Conservation (phyloP, 2,113 vertebrate genomes). For the Oncorhynchus gorbuscha region DNA sequence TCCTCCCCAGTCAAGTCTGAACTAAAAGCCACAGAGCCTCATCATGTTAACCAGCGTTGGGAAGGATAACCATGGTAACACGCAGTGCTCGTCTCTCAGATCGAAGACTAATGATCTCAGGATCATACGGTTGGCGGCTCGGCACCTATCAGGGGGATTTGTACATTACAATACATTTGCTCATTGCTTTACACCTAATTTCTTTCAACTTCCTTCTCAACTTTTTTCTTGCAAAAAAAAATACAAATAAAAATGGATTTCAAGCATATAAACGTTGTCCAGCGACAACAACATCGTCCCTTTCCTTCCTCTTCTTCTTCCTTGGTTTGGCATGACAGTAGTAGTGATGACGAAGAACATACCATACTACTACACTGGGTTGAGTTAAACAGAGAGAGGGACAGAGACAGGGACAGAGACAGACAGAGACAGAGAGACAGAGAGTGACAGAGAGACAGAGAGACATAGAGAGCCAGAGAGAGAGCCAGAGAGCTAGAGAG, state of each 20-base stretch:
- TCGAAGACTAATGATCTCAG: conserved; percentile 71
- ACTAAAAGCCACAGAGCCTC: no score
- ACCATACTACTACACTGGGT: conserved; percentile 10
- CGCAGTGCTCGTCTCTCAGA: conserved; percentile 25
- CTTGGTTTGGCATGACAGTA: conserved; percentile 74
- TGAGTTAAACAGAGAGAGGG: not conserved
- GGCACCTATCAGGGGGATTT: conserved; percentile 67
- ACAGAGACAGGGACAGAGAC: not conserved
- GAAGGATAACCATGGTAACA: no score
- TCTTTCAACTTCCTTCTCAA: conserved; percentile 47
- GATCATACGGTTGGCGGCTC: conserved; percentile 64
- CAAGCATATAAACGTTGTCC: conserved; percentile 73
- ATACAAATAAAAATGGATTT: conserved; percentile 34
- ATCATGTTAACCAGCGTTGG: no score
- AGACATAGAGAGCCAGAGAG: no score
- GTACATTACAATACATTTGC: conserved; percentile 67
- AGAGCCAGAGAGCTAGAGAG: no score
- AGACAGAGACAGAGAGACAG: no score
- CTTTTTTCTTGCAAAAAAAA: conserved; percentile 27
- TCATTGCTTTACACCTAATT: conserved; percentile 55
- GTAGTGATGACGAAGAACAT: conserved; percentile 15
- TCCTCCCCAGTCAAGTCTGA: conserved; percentile 58
- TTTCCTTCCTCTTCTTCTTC: conserved; percentile 61
- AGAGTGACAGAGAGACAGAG: not conserved
- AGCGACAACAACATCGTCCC: conserved; percentile 58